Conservation (phyloP, 2,797 vertebrate species). For the Pseudomugil gertrudae region DNA sequence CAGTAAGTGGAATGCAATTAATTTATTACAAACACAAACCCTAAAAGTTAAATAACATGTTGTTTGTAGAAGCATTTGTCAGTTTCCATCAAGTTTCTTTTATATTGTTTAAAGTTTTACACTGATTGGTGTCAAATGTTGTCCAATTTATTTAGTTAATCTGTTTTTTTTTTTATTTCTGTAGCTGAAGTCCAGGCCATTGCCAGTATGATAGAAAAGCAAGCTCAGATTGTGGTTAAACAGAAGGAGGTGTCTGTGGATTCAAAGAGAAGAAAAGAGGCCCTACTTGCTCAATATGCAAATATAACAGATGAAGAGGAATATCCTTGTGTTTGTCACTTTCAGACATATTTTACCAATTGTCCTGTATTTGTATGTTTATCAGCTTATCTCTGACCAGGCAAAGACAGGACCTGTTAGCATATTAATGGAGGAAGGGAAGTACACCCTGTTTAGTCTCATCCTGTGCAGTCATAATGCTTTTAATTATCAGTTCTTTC, state of each 20-base stretch:
- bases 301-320: slow-evolving; percentile 93
- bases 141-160: background rate
- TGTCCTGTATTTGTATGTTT: background rate
- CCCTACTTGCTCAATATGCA: slow-evolving; percentile 95
- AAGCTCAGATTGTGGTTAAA: slow-evolving; percentile 96
- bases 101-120: background rate
- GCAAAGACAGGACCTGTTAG: background rate
- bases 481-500: slow-evolving; percentile 58
- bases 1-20: too few relatives aligned
- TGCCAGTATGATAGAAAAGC: slow-evolving; percentile 94
- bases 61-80: too few relatives aligned
- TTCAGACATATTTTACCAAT: background rate
- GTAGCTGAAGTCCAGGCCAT: slow-evolving; percentile 93
- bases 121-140: background rate
- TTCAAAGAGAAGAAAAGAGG: slow-evolving; percentile 90
- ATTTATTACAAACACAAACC: too few relatives aligned
- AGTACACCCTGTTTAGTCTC: background rate
- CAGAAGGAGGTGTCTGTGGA: slow-evolving; percentile 89
- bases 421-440: background rate
- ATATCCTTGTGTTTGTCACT: slow-evolving; percentile 89
- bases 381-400: background rate
- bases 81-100: background rate
- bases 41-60: too few relatives aligned
- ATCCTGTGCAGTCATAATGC: background rate
- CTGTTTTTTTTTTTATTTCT: slow-evolving; percentile 8